These are phyloP conservation scores for Nasonia oneida DNA, from an alignment of 2,888 invertebrate genomes.

Conservation along the genomic window DNA sequence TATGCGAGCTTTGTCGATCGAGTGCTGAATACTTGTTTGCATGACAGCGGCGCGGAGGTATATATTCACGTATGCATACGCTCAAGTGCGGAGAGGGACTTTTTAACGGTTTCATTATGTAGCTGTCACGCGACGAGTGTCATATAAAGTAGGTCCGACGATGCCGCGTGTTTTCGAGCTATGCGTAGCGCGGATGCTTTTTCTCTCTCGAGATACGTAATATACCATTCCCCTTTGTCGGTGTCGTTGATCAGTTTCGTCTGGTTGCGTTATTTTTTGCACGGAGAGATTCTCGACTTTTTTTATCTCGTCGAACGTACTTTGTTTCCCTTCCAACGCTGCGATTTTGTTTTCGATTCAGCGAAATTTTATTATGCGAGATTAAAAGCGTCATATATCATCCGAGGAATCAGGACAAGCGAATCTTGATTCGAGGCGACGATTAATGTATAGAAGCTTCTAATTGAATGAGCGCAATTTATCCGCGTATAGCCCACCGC, in stretches of 20 bases:
- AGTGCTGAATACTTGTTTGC: constrained; percentile 1
- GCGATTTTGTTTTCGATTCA: constrained; percentile 18
- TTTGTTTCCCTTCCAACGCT: not conserved
- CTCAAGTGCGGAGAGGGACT: not conserved
- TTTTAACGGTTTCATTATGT: constrained; percentile 41
- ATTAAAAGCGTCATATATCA: constrained; percentile 20
- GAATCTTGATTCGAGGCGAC: not conserved
- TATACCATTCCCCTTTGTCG: not conserved
- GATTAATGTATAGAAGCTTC: constrained; percentile 17
- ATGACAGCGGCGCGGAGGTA: not conserved
- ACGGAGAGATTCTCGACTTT: not conserved
- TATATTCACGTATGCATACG: not conserved
- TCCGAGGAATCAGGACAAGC: not conserved
- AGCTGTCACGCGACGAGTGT: not conserved
- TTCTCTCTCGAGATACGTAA: not conserved
- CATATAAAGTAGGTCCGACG: not conserved
- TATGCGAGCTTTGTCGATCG: constrained; percentile 51
- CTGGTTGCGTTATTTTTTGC: not conserved
- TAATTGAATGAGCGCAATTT: constrained; percentile 28
- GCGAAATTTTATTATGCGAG: constrained; percentile 11
- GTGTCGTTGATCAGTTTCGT: not conserved
- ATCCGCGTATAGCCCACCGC: not conserved
- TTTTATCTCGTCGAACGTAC: not conserved
- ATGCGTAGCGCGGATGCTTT: not conserved
- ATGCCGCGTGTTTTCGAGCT: not conserved